Evolutionary conservation across 92 coral and sea anemone species (phyloP).

Genomic region (Porites lobata): DNA sequence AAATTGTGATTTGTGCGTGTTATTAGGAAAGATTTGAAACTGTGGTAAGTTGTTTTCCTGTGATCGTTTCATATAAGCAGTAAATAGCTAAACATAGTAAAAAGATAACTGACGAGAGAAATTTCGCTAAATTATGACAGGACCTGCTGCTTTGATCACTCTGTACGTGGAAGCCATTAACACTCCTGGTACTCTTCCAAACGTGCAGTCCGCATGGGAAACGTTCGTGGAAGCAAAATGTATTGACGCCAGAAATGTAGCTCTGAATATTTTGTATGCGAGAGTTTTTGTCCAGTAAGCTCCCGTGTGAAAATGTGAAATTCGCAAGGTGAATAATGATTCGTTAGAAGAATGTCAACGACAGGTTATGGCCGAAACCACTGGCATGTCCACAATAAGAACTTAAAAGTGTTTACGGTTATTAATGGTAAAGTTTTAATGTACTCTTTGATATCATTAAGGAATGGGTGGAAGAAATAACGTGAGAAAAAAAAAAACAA

Average conservation of each 20-base stretch:
- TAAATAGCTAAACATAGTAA: no score
- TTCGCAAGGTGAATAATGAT: constrained; percentile 41
- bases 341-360: constrained; percentile 40
- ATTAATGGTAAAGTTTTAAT: constrained; percentile 38
- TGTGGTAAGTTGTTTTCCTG: no score
- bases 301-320: constrained; percentile 66
- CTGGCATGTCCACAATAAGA: constrained; percentile 51
- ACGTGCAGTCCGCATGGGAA: constrained; percentile 77
- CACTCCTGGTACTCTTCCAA: constrained; percentile 79
- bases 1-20: no score
- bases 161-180: constrained; percentile 75
- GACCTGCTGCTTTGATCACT: constrained; percentile 70
- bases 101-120: no score
- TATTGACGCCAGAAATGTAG: constrained; percentile 19
- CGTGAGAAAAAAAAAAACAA: no score
- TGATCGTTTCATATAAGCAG: no score
- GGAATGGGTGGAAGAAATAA: no score
- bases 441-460: no score
- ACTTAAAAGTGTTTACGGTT: constrained; percentile 43
- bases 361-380: constrained; percentile 46
- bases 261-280: constrained; percentile 37
- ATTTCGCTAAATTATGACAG: constrained; percentile 2
- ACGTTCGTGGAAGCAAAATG: constrained; percentile 61
- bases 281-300: not conserved
- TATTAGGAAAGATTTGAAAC: no score